Evolutionary conservation across 2,113 vertebrate genomes (phyloP).

Genomic region (Megaceryle maxima): DNA sequence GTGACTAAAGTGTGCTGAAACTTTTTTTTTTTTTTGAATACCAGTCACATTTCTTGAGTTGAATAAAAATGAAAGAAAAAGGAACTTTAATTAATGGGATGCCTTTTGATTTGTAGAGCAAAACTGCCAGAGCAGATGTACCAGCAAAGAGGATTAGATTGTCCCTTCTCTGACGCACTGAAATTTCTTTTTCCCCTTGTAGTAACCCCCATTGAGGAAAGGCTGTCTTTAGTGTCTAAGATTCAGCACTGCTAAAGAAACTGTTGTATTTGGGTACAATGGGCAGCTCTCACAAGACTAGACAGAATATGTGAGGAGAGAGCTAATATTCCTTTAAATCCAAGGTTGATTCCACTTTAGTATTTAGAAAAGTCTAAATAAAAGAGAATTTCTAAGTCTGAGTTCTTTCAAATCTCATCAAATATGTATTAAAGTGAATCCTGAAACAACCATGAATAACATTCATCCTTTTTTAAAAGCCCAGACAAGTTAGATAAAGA

Average conservation of each 20-base stretch:
- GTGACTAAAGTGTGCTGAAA: conserved; percentile 68
- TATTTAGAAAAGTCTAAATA: conserved; percentile 67
- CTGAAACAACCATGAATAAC: conserved; percentile 38
- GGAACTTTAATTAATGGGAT: conserved; percentile 83
- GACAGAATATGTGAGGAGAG: conserved; percentile 87
- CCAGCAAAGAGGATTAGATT: conserved; percentile 91
- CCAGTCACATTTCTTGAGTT: conserved; percentile 81
- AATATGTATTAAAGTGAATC: conserved; percentile 66
- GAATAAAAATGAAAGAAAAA: conserved; percentile 87
- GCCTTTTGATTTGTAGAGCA: conserved; percentile 88
- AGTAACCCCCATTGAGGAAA: conserved; percentile 84
- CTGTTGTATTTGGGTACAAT: conserved; percentile 87
- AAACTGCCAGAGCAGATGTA: conserved; percentile 88
- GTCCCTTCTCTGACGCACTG: conserved; percentile 82
- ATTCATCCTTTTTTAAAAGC: conserved; percentile 35
- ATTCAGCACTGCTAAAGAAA: conserved; percentile 82
- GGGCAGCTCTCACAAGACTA: conserved; percentile 78
- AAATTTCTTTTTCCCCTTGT: conserved; percentile 78
- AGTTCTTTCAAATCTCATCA: conserved; percentile 58
- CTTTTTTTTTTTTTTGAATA: conserved; percentile 66
- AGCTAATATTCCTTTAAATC: conserved; percentile 83
- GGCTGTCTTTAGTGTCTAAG: conserved; percentile 84
- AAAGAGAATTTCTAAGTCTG: conserved; percentile 62
- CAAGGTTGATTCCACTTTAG: conserved; percentile 53
- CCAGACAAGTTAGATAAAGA: not conserved